These are phyloP conservation scores for Sebastes umbrosus DNA, from an alignment of 2,797 vertebrate genomes.

Conservation along the genomic window DNA sequence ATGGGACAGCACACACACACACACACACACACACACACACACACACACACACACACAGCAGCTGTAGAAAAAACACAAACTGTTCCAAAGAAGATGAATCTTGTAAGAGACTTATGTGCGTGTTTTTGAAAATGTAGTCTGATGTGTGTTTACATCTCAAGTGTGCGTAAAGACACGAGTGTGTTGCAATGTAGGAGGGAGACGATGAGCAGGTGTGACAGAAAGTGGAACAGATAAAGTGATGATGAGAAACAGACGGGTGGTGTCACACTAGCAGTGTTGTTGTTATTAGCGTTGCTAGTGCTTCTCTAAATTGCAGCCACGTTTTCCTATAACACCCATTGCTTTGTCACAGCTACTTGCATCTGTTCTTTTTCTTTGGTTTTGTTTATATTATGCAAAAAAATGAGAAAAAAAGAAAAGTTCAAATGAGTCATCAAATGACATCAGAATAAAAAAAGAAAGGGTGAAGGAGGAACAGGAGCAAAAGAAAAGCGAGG, in stretches of 20 bases:
- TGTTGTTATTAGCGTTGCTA: constrained; percentile 15
- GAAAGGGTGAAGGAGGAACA: background rate
- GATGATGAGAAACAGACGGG: constrained; percentile 22
- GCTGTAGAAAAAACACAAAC: background rate
- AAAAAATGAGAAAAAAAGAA: background rate
- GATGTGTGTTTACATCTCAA: background rate
- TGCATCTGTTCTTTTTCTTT: background rate
- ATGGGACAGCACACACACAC: constrained; percentile 3
- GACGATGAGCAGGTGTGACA: background rate
- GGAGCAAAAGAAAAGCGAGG: background rate
- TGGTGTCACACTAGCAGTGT: background rate
- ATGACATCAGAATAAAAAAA: background rate
- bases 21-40: background rate
- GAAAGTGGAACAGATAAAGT: background rate
- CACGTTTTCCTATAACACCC: constrained; percentile 35
- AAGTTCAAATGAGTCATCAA: constrained; percentile 11
- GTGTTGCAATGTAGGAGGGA: background rate
- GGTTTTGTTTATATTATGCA: background rate
- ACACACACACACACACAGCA: no score
- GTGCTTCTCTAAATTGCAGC: constrained; percentile 29
- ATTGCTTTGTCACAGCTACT: constrained; percentile 3
- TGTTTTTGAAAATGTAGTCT: background rate
- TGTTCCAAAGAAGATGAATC: background rate
- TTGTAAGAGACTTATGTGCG: background rate
- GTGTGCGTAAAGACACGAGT: background rate